Conservation (phyloP, 2,888 invertebrate species). For the Nomada ruficornis region DNA sequence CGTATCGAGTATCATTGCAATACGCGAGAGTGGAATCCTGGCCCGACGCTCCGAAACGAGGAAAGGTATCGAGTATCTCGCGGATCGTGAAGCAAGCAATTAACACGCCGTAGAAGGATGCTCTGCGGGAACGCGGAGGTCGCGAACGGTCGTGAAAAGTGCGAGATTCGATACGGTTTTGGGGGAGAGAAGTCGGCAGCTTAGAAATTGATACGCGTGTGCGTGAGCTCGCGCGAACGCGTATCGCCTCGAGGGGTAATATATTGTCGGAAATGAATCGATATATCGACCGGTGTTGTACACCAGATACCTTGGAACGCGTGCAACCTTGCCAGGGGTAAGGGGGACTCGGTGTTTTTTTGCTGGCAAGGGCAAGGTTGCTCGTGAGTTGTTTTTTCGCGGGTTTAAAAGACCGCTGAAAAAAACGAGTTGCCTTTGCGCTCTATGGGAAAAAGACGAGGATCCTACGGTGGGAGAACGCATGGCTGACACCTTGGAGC, state of each 20-base stretch:
- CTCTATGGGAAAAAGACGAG: not conserved
- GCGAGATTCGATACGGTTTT: slow-evolving; percentile 10
- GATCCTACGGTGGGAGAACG: too few species aligned
- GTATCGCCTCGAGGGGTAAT: slow-evolving; percentile 64
- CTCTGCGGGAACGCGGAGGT: too few species aligned
- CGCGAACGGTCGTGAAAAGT: too few species aligned
- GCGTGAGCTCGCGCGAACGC: slow-evolving; percentile 17
- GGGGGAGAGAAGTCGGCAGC: not conserved
- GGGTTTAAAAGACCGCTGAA: not conserved
- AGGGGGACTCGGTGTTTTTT: slow-evolving; percentile 51
- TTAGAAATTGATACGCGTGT: not conserved
- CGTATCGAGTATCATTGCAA: too few species aligned
- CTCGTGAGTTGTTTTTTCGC: not conserved
- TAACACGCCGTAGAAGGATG: too few species aligned
- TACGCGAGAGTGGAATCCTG: too few species aligned
- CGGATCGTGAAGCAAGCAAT: not conserved
- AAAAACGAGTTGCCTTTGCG: not conserved
- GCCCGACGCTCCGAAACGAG: not conserved
- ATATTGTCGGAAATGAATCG: slow-evolving; percentile 72
- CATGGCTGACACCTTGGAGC: too few species aligned
- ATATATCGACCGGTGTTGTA: slow-evolving; percentile 68
- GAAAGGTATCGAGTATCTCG: not conserved
- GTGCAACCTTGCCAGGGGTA: slow-evolving; percentile 38
- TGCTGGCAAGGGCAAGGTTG: slow-evolving; percentile 67
- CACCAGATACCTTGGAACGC: slow-evolving; percentile 50